These are phyloP conservation scores for Cosmia pyralina DNA, from an alignment of 2,888 invertebrate genomes.

Conservation along the genomic window DNA sequence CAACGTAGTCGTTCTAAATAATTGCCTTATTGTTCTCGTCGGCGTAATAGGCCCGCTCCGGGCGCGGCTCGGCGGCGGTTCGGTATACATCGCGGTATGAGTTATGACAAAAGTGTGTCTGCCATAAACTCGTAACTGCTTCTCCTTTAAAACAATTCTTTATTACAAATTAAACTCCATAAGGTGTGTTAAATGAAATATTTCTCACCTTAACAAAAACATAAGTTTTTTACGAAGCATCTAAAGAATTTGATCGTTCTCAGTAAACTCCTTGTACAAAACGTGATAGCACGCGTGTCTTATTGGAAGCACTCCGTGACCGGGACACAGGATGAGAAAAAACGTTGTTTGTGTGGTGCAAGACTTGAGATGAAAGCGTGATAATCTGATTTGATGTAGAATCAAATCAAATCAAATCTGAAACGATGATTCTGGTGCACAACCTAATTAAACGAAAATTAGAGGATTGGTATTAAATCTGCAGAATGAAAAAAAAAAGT, in stretches of 20 bases:
- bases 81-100: neutral
- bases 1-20: neutral
- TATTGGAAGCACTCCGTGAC: constrained; percentile 65
- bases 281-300: constrained; percentile 65
- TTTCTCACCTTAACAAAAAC: constrained; percentile 11
- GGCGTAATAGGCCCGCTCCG: too few relatives aligned
- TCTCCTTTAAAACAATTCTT: neutral
- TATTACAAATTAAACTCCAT: constrained; percentile 3
- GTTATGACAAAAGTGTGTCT: constrained; percentile 3
- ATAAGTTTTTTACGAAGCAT: constrained; percentile 10
- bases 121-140: neutral
- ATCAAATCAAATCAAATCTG: too few relatives aligned
- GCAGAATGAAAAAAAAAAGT: neutral
- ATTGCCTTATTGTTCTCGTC: neutral
- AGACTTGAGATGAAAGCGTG: constrained; percentile 29
- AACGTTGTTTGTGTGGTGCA: constrained; percentile 46
- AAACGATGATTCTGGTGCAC: too few relatives aligned
- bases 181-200: constrained; percentile 1
- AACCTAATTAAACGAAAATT: neutral
- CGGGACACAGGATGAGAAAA: constrained; percentile 58
- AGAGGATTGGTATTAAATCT: neutral
- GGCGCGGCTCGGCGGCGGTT: too few relatives aligned
- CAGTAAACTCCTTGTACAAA: constrained; percentile 47
- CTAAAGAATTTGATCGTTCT: constrained; percentile 54
- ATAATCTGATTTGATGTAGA: neutral